Base-by-base conservation (phyloP, 1,140 invertebrate species). In the Chrysomallon squamiferum region DNA sequence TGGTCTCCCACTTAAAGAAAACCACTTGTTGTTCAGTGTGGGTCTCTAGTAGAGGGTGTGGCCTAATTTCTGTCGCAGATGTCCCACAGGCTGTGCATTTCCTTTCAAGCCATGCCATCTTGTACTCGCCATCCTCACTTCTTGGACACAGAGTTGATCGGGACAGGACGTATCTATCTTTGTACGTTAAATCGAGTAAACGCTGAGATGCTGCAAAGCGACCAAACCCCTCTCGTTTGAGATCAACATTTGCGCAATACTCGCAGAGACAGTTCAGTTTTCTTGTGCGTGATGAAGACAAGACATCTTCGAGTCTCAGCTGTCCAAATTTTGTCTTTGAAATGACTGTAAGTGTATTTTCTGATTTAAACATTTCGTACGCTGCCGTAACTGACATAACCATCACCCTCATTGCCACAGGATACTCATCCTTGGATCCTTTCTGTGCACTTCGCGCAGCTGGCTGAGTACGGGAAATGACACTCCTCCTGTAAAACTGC, bases 161-260 rank as follows among this genome's bases (percentile, higher is more conserved):
- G 13, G 27, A 11, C n/a, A 43, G 22, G 6, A 45, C 27, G 32
- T 47, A 65, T 38, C 32, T 3, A 54, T 65, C 56, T 9, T 59
- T 9, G 3, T 49, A 43, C 25, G 38, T 45, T 22, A 38, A 2
- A n/a, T 65, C 41, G 27, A 9, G 32, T 29, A 18, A 11, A 32
- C 18, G 4, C 3, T 20, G 13, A n/a, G n/a, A 38, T 38, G 35
- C 35, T 38, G 35, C 35, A 38, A 38, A 38, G 5, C 35, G 2
- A 57, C 45, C 57, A 5, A 65, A 18, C 5, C 32, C 56, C 33
- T 59, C 43, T 22, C 41, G 29, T 52, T 65, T 65, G 3, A 43
- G 32, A 29, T 65, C 54, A 11, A 65, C 57, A 59, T 65, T 65
- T 13, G 29, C 25, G 49, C 63, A 65, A 29, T 59, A 59, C 45